Evolutionary conservation across 2,888 invertebrate species (phyloP).

Genomic region (Lysandra coridon): DNA sequence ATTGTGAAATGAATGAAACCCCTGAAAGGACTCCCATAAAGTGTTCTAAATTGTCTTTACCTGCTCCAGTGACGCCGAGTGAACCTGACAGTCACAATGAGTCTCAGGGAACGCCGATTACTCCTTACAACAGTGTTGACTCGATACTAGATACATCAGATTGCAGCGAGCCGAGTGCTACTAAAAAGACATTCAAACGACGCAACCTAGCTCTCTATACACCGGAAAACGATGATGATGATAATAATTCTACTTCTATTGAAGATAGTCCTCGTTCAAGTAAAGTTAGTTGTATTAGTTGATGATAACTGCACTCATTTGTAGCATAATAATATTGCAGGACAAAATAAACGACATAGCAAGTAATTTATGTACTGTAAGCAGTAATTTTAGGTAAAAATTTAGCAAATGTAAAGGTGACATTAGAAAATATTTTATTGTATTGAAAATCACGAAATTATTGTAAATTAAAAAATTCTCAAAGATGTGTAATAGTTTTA

Average conservation of each 20-base stretch:
- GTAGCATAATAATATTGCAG: background rate
- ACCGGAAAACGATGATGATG: conserved; percentile 55
- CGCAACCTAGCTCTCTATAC: conserved; percentile 70
- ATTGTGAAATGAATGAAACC: conserved; percentile 33
- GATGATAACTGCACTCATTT: conserved; percentile 3
- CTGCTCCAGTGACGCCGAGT: conserved; percentile 65
- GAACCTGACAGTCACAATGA: conserved; percentile 49
- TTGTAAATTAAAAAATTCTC: conserved; percentile 3
- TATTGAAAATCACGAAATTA: background rate
- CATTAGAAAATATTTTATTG: background rate
- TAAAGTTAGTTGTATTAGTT: conserved; percentile 52
- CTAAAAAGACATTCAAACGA: conserved; percentile 68
- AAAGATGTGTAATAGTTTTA: background rate
- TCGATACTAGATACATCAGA: conserved; percentile 52
- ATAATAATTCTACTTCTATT: conserved; percentile 46
- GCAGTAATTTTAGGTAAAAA: background rate
- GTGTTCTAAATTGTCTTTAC: conserved; percentile 60
- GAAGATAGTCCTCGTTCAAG: conserved; percentile 52
- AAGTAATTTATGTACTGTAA: background rate
- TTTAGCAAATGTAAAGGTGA: background rate
- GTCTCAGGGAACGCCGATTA: conserved; percentile 46
- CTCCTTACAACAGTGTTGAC: conserved; percentile 48
- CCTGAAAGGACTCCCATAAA: conserved; percentile 53
- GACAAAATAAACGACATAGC: background rate
- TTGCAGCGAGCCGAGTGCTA: conserved; percentile 56